Evolutionary conservation across 2,888 invertebrate genomes (phyloP).

Genomic region (Hemithea aestivaria): DNA sequence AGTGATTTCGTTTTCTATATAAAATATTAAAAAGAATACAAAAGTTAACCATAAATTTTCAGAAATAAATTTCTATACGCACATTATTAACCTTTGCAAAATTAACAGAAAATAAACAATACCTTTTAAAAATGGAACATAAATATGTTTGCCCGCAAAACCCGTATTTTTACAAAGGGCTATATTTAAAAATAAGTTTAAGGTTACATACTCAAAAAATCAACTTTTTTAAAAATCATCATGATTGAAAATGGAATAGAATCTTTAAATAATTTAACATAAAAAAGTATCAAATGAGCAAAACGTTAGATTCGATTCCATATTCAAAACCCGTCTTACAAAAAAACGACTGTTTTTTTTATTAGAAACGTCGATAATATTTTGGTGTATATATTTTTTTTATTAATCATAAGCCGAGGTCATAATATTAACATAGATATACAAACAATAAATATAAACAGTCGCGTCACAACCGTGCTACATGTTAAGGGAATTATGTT

Average conservation of each 20-base stretch:
- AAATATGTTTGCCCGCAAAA: background rate
- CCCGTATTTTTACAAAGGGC: too few relatives aligned
- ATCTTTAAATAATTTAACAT: conserved; percentile 8
- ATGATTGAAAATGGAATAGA: conserved; percentile 4
- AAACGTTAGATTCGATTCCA: conserved; percentile 6
- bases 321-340: conserved; percentile 5
- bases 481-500: conserved; percentile 6
- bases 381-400: too few relatives aligned
- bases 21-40: too few relatives aligned
- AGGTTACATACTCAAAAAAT: too few relatives aligned
- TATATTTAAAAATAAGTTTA: too few relatives aligned
- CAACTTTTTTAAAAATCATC: background rate
- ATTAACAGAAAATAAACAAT: background rate
- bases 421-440: conserved; percentile 2
- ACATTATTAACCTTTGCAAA: background rate
- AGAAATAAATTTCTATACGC: background rate
- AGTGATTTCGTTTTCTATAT: too few relatives aligned
- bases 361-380: too few relatives aligned
- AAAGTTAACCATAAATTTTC: background rate
- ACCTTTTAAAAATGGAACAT: background rate
- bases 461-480: conserved; percentile 14
- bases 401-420: conserved; percentile 4
- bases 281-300: conserved; percentile 6
- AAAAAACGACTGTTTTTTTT: too few relatives aligned
- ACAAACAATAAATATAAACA: conserved; percentile 12